Percentiles rank a stretch among this genome's conserved stretches.
These are phyloP conservation scores for Rhynchonycteris naso DNA, from an alignment of 2,797 vertebrate genomes.

Conservation along the genomic window DNA sequence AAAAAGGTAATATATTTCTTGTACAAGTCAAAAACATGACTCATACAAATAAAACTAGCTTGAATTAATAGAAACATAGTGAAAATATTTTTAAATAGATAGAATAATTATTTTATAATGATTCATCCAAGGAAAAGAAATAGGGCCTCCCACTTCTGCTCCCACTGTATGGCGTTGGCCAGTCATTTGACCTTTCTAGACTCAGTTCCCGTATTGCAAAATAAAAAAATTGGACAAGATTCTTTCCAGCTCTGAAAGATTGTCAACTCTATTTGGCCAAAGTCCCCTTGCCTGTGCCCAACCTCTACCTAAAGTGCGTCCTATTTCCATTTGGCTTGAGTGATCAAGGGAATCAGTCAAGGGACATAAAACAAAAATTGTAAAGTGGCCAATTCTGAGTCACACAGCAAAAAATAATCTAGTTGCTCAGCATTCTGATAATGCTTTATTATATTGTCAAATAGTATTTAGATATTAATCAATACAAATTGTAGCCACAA, in stretches of 20 bases:
- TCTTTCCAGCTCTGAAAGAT: background rate
- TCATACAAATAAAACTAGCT: background rate
- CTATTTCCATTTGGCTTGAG: background rate
- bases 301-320: background rate
- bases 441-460: constrained; percentile 10
- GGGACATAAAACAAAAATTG: constrained; percentile 55
- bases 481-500: constrained; percentile 1
- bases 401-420: constrained; percentile 42
- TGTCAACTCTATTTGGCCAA: background rate
- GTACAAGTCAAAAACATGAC: background rate
- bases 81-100: background rate
- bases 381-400: constrained; percentile 58
- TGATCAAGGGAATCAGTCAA: constrained; percentile 37
- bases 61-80: background rate
- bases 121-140: background rate
- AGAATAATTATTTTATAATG: background rate
- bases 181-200: background rate
- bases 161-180: background rate
- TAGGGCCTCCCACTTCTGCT: background rate
- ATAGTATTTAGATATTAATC: background rate
- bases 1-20: background rate
- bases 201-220: constrained; percentile 14
- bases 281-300: background rate
- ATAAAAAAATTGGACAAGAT: background rate
- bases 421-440: constrained; percentile 42